Base-by-base conservation (phyloP, 2,888 invertebrate species). In the Harpalus rubripes region DNA sequence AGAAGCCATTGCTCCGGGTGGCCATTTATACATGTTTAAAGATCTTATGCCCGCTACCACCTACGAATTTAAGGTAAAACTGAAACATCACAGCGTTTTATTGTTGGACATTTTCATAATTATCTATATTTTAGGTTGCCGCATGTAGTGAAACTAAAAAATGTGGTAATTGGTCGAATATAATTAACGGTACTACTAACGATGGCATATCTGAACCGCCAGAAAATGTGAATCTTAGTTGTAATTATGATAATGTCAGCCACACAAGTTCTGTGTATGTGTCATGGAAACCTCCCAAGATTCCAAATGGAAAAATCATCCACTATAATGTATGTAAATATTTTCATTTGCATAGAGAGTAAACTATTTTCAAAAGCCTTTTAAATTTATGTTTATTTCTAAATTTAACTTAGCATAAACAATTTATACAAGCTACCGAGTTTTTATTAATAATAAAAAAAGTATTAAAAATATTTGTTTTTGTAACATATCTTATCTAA, bases 181-280 rank as follows among this genome's bases (percentile, higher is more conserved):
- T 94, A 87, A 95, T 96, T 86, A 95, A 95, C 89, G 97, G 96
- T 0, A 95, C 95, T 0, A 97, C 97, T 0, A 93, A 96, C 91
- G 97, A 97, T 90, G 97, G 97, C 1, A 94, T 94, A 12, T 94
- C 97, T 0, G 95, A 95, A 63, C 94, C 95, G 85, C 97, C 97
- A 0, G 93, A 93, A 86, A 94, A 95, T 89, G 93, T 96, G 0
- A 91, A 92, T 6, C 93, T 95, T 0, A 91, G 92, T n/a, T 97
- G 97, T 89, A 92, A 92, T 87, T 94, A 93, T 88, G 94, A 94
- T 88, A 93, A 93, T 87, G 91, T 93, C 81, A 93, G 92, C 87
- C 92, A 92, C 65, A 92, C 92, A 15, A 94, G 94, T 89, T 93
- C 92, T 81, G 94, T 97, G 58, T 93, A 92, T 85, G 93, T 96